These are phyloP conservation scores for Neodiprion fabricii DNA, from an alignment of 1,140 invertebrate genomes.

Conservation along the genomic window DNA sequence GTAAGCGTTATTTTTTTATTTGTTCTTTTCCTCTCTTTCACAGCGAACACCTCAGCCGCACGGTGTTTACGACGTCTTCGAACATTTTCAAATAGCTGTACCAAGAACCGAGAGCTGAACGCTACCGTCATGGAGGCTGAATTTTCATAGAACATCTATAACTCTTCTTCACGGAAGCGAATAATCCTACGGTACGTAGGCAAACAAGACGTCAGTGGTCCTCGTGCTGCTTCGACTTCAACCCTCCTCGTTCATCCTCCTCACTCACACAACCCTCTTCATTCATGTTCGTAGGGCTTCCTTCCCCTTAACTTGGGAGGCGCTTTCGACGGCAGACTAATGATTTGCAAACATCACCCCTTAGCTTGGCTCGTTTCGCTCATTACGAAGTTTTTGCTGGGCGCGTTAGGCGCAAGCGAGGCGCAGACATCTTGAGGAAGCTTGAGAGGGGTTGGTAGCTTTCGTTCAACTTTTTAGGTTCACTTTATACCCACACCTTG, in stretches of 20 bases:
- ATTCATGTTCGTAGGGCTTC: background rate
- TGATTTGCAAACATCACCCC: conserved; percentile 57
- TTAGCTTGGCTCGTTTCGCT: conserved; percentile 35
- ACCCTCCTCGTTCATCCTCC: background rate
- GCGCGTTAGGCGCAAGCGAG: conserved; percentile 35
- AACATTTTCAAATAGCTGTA: too few relatives aligned
- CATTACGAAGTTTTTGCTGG: conserved; percentile 48
- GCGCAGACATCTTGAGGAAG: conserved; percentile 44
- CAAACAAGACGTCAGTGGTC: conserved; percentile 7
- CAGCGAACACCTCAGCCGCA: too few relatives aligned
- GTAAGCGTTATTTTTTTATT: too few relatives aligned
- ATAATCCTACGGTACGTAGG: background rate
- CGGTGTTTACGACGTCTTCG: too few relatives aligned
- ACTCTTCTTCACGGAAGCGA: too few relatives aligned
- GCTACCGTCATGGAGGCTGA: too few relatives aligned
- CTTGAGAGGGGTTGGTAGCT: conserved; percentile 24
- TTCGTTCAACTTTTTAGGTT: conserved; percentile 13
- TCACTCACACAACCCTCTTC: background rate
- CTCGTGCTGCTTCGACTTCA: background rate
- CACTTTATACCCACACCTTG: background rate
- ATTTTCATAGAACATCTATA: too few relatives aligned
- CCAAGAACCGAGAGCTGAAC: too few relatives aligned
- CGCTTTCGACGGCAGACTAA: conserved; percentile 44
- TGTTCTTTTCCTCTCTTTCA: too few relatives aligned
- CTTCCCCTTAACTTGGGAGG: conserved; percentile 14